Evolutionary conservation across 2,113 vertebrate species (phyloP).

Genomic region (Tragulus kanchil): DNA sequence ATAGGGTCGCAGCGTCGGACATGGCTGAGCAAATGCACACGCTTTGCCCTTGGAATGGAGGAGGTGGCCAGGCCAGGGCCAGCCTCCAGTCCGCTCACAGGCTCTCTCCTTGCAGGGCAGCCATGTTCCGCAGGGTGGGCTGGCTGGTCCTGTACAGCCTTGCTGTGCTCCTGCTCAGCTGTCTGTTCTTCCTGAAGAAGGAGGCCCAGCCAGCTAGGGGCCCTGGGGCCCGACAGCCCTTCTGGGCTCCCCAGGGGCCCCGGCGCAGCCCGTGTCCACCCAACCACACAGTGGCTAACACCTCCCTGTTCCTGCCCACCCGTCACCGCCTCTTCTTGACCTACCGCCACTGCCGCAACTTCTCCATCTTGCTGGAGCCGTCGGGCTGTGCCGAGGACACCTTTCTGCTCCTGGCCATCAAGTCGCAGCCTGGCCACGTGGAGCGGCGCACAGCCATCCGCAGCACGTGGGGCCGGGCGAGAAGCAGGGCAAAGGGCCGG

Average conservation of each 20-base stretch:
- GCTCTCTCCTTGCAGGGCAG: constrained; percentile 39
- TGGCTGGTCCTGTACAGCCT: constrained; percentile 70
- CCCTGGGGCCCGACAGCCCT: accelerated
- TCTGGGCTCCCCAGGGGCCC: neutral
- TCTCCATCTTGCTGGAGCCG: constrained; percentile 85
- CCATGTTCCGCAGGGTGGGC: constrained; percentile 81
- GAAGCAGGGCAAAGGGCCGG: constrained; percentile 62
- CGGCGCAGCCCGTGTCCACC: constrained; percentile 77
- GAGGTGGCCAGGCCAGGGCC: accelerated
- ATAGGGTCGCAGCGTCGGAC: neutral
- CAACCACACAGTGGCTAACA: constrained; percentile 65
- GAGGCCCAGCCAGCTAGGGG: neutral
- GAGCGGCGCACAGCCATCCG: constrained; percentile 87
- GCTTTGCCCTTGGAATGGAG: neutral
- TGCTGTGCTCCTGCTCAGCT: constrained; percentile 57
- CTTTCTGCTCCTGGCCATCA: constrained; percentile 88
- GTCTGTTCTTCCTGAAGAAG: constrained; percentile 79
- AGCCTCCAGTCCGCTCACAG: neutral
- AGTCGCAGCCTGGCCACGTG: constrained; percentile 88
- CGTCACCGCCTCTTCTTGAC: constrained; percentile 87
- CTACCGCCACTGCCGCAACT: constrained; percentile 89
- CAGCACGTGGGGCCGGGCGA: constrained; percentile 88
- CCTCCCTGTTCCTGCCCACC: constrained; percentile 81
- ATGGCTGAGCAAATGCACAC: neutral
- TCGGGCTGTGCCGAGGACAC: constrained; percentile 82